phyloP scores from a whole-genome alignment of 2,888 invertebrate species.

The Pheosia gnoma region DNA sequence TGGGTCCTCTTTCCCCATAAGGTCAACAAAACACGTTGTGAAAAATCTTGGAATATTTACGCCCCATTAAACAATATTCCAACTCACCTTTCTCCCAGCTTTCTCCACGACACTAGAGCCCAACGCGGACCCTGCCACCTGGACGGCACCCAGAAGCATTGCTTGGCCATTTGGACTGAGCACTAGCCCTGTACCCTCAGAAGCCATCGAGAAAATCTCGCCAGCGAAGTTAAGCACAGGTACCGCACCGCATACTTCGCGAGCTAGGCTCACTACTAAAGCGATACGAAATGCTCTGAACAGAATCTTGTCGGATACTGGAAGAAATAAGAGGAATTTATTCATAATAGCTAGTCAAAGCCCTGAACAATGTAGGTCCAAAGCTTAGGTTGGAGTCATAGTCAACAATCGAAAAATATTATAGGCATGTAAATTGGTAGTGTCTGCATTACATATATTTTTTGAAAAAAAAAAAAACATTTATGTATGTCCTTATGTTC shows the following conservation, averaged over 20 bases:
- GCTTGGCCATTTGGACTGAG: constrained; percentile 74
- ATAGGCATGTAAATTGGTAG: too few relatives aligned
- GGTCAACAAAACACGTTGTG: too few relatives aligned
- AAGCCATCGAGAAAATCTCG: constrained; percentile 65
- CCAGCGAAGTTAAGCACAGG: constrained; percentile 75
- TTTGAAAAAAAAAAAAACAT: too few relatives aligned
- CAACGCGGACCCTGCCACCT: constrained; percentile 64
- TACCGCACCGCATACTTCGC: constrained; percentile 71
- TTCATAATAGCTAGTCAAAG: too few relatives aligned
- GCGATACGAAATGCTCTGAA: constrained; percentile 67
- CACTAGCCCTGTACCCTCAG: constrained; percentile 49
- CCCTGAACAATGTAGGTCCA: too few relatives aligned
- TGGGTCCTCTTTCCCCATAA: too few relatives aligned
- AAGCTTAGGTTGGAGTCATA: too few relatives aligned
- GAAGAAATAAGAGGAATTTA: constrained; percentile 16
- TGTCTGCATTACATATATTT: too few relatives aligned
- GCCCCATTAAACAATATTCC: too few relatives aligned
- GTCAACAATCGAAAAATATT: too few relatives aligned
- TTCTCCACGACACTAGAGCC: constrained; percentile 69
- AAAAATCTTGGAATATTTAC: too few relatives aligned
- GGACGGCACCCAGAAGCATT: constrained; percentile 71
- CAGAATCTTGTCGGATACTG: constrained; percentile 67
- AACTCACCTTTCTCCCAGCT: constrained; percentile 66
- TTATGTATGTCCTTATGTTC: too few relatives aligned
- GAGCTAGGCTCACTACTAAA: constrained; percentile 53